phyloP scores from a whole-genome alignment of 2,797 vertebrate genomes.

The Bradypodion ventrale region DNA sequence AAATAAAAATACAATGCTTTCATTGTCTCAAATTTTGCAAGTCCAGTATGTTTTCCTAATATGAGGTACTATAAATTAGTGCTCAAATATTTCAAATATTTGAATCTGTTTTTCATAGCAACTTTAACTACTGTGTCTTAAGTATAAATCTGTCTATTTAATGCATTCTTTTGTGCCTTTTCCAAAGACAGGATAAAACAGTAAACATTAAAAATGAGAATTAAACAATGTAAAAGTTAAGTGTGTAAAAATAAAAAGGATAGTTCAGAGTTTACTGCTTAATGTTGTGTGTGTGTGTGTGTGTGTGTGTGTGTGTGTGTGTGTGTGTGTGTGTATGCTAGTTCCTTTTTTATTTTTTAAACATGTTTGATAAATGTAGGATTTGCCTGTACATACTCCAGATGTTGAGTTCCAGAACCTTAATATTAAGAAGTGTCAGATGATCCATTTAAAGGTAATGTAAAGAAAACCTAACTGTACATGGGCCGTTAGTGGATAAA shows the following conservation, averaged over 20 bases:
- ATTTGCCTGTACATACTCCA: too few relatives aligned
- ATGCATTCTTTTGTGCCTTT: background rate
- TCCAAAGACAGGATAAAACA: background rate
- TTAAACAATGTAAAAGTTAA: background rate
- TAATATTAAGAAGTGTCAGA: background rate
- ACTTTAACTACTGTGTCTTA: background rate
- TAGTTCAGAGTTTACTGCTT: too few relatives aligned
- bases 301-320: too few relatives aligned
- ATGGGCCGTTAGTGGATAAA: background rate
- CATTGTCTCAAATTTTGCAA: background rate
- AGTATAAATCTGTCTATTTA: background rate
- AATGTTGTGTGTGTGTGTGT: too few relatives aligned
- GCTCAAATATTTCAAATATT: background rate
- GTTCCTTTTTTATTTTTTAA: background rate
- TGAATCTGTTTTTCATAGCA: background rate
- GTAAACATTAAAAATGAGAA: background rate
- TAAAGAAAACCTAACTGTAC: background rate
- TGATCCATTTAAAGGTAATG: background rate
- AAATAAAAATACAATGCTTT: background rate
- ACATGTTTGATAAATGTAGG: background rate
- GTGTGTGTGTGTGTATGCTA: too few relatives aligned
- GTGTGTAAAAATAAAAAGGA: too few relatives aligned
- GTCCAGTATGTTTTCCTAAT: background rate
- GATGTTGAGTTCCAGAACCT: background rate
- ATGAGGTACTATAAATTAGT: slow-evolving; percentile 1